Conservation (phyloP, 2,113 vertebrate genomes). For the Hassar affinis region DNA sequence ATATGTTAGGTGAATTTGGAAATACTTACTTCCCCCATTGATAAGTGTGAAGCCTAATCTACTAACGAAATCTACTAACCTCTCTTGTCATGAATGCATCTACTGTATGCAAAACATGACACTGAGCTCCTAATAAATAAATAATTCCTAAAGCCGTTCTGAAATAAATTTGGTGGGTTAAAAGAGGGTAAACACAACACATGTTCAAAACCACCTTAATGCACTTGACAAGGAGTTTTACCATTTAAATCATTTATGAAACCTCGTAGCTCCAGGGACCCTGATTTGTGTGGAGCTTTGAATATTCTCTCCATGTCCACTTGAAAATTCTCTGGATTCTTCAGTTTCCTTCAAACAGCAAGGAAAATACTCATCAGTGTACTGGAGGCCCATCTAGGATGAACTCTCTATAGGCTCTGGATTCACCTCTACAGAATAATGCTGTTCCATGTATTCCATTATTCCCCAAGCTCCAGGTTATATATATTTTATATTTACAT, state of each 20-base stretch:
- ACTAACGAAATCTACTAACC: no score
- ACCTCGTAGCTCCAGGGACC: background rate
- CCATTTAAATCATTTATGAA: background rate
- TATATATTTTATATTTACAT: no score
- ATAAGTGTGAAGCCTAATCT: no score
- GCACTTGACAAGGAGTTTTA: background rate
- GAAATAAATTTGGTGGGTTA: background rate
- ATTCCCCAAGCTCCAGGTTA: no score
- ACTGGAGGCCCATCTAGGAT: background rate
- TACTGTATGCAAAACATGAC: no score
- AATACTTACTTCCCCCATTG: no score
- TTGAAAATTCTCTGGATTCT: background rate
- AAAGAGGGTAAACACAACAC: background rate
- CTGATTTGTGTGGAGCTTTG: background rate
- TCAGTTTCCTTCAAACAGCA: background rate
- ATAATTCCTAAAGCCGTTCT: background rate
- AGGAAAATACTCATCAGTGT: background rate
- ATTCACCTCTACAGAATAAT: background rate
- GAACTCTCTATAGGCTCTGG: background rate
- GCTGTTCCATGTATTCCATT: no score
- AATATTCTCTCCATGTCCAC: background rate
- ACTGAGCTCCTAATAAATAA: no score
- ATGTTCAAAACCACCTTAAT: background rate
- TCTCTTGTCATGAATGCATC: no score
- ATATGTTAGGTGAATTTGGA: no score